Conservation (phyloP, 2,113 vertebrate species). For the Cyprinodon brontotheroides region DNA sequence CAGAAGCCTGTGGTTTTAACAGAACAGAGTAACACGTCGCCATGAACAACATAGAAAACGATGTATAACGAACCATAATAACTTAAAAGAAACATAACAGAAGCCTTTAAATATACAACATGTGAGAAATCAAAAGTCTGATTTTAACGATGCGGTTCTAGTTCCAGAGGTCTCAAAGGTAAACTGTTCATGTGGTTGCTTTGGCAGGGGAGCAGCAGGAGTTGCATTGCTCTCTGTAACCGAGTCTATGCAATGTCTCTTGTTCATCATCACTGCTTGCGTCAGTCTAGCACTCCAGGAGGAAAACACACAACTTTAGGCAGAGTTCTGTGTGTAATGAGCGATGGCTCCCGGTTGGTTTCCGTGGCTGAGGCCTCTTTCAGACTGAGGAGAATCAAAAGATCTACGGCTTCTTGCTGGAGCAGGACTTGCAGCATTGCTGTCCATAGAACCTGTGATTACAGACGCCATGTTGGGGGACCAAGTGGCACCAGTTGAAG, state of each 20-base stretch:
- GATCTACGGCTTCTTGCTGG: constrained; percentile 81
- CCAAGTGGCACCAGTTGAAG: constrained; percentile 94
- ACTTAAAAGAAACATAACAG: constrained; percentile 70
- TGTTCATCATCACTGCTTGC: constrained; percentile 36
- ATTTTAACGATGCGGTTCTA: constrained; percentile 60
- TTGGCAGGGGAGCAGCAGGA: constrained; percentile 42
- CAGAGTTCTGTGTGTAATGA: constrained; percentile 44
- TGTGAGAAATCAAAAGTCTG: constrained; percentile 45
- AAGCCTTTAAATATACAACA: constrained; percentile 65
- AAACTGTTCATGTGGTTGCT: constrained; percentile 13
- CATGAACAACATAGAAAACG: constrained; percentile 45
- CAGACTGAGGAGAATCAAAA: neutral
- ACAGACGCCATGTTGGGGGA: constrained; percentile 93
- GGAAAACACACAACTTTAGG: constrained; percentile 35
- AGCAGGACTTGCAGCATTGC: constrained; percentile 94
- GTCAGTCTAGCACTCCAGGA: constrained; percentile 75
- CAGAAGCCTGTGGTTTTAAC: constrained; percentile 18
- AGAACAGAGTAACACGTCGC: constrained; percentile 46
- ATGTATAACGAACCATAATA: constrained; percentile 68
- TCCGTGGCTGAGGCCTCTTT: constrained; percentile 7
- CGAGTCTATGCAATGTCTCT: constrained; percentile 25
- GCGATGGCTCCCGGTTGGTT: constrained; percentile 3
- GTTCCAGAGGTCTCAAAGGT: constrained; percentile 46
- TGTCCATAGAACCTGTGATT: constrained; percentile 97
- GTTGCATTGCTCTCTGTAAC: constrained; percentile 23